Evolutionary conservation across 92 coral and sea anemone genomes (phyloP), one percentile per base, ranked within the genome.

Genomic region (Zoanthus gigantus): DNA sequence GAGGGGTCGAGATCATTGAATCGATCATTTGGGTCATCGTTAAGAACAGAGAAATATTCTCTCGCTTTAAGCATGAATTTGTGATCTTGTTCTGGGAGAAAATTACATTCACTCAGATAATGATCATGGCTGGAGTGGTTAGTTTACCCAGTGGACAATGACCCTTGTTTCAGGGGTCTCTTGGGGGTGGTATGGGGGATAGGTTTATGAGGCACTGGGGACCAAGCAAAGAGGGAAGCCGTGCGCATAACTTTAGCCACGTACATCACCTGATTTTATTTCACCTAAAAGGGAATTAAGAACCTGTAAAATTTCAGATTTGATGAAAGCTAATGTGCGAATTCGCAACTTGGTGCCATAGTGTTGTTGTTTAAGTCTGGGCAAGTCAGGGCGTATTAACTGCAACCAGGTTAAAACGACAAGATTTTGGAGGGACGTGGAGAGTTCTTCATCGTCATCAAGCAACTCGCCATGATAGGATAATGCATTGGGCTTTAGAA

Each of bases 381-480:
- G 45, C 7, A 68, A 4, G 4, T 68, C 72, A 16, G 77, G 88
- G 83, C 83, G 74, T 30, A 63, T 83, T 6, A 83, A 61, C 57
- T 14, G 58, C 1, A 89, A 75, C 83, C 89, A 74, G 45, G 92
- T 83, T 30, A 90, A 85, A 4, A 90, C 30, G 6, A 77, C 50
- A 11, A 90, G 85, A 63, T 90, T 90, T 53, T 77, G 75, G 6
- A 84, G 30, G 32, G 89, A 60, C 16, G 89, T 85, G 29, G 89
- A 44, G 6, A 83, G 54, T 32, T 89, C 92, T 79, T 89, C 79
- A 6, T 84, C 90, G n/a, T 89, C 89, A 0, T 54, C 44, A 65
- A 63, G 11, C 1, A 47, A 34, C 30, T 86, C 73, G 31, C 86
- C 90, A 9, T 78, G 92, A 72, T 86, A 90, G 63, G 86, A 68